Conservation (phyloP, 2,797 vertebrate species). For the Pseudomugil tenellus region DNA sequence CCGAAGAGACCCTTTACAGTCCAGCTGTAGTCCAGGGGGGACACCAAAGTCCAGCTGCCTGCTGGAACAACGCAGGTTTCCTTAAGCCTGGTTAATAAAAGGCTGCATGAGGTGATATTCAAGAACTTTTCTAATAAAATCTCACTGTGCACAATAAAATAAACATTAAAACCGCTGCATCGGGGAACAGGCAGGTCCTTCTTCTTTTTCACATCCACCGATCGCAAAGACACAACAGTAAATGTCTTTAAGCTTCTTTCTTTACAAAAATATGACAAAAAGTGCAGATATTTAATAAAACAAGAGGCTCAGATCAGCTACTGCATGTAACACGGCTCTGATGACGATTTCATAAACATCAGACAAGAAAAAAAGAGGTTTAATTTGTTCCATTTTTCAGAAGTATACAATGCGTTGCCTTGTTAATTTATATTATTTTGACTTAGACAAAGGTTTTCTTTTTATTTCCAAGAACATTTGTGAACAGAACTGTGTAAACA, state of each 20-base stretch:
- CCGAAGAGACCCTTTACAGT: conserved; percentile 51
- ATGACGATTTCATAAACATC: neutral
- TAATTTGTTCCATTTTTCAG: neutral
- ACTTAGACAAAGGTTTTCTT: neutral
- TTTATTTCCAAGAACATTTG: neutral
- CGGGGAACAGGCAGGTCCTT: neutral
- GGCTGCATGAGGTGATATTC: neutral
- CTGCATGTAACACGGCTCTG: neutral
- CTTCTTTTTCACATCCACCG: neutral
- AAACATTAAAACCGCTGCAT: neutral
- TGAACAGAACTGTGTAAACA: neutral
- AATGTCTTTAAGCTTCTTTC: neutral
- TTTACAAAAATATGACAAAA: neutral
- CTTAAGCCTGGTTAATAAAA: conserved; percentile 11
- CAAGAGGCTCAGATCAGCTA: neutral
- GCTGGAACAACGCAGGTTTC: conserved; percentile 15
- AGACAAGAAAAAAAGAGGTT: neutral
- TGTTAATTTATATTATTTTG: neutral
- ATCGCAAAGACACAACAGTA: neutral
- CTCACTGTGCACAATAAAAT: neutral
- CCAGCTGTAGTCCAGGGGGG: conserved; percentile 21
- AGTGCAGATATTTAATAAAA: neutral
- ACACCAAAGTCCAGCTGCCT: conserved; percentile 14
- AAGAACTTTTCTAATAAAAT: neutral
- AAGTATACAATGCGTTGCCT: neutral